These are phyloP conservation scores for Phocoena sinus DNA, from an alignment of 2,113 vertebrate genomes.

Conservation along the genomic window DNA sequence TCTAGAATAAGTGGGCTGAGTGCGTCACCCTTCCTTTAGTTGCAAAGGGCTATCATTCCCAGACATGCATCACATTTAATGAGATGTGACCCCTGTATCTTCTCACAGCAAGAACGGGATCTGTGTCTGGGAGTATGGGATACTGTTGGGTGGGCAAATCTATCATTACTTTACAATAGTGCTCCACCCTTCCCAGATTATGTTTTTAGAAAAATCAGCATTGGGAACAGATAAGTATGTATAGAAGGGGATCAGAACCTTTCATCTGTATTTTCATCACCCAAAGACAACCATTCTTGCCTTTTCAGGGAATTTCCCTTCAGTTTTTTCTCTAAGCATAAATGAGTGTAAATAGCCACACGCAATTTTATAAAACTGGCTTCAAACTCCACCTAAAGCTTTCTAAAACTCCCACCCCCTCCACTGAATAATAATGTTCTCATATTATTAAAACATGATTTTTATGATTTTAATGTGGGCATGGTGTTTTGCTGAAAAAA, in stretches of 20 bases:
- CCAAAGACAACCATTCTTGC: not conserved
- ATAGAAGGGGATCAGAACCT: not conserved
- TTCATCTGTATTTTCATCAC: not conserved
- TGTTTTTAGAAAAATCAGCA: not conserved
- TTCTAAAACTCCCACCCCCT: not conserved
- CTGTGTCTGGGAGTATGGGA: not conserved
- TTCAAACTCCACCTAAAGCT: not conserved
- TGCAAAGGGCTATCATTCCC: fast-evolving
- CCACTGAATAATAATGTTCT: not conserved
- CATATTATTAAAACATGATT: not conserved
- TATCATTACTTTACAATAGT: not conserved
- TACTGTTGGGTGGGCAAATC: fast-evolving
- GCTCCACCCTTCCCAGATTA: not conserved
- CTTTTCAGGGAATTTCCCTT: not conserved
- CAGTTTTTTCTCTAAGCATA: not conserved
- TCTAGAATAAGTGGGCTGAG: not conserved
- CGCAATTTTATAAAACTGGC: not conserved
- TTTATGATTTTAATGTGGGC: not conserved
- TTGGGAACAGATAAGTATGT: not conserved
- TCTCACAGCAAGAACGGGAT: not conserved
- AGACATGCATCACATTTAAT: fast-evolving
- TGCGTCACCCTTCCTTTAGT: not conserved
- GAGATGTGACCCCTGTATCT: fast-evolving
- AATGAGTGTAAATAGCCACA: not conserved
- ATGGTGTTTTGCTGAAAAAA: not conserved